These are phyloP conservation scores for Folsomia manolachei DNA, from an alignment of 2,888 invertebrate genomes.

Conservation along the genomic window DNA sequence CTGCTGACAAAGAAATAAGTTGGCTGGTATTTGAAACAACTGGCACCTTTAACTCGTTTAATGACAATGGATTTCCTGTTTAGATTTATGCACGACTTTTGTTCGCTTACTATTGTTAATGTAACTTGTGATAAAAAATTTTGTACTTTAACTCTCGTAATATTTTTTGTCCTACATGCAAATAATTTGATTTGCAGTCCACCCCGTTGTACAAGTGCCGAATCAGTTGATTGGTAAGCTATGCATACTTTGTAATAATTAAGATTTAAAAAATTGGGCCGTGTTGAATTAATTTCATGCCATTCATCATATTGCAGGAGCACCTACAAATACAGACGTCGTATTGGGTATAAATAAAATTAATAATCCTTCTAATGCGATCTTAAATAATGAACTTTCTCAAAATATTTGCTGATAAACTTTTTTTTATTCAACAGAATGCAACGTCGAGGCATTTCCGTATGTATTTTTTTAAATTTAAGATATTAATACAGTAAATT, in stretches of 20 bases:
- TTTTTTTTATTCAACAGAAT: too few species aligned
- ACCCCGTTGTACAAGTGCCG: constrained; percentile 85
- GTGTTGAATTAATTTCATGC: not conserved
- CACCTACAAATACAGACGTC: constrained; percentile 65
- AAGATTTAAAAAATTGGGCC: not conserved
- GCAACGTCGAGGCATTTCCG: constrained; percentile 85
- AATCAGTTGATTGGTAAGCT: constrained; percentile 79
- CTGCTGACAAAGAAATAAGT: too few species aligned
- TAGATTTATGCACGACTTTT: too few species aligned
- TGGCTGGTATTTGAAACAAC: too few species aligned
- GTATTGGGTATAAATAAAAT: too few species aligned
- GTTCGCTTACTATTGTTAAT: not conserved
- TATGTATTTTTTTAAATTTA: constrained; percentile 19
- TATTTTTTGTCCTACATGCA: not conserved
- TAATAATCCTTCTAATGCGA: too few species aligned
- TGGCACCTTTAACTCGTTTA: too few species aligned
- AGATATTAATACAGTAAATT: not conserved
- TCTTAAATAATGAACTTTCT: too few species aligned
- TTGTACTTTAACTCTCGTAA: not conserved
- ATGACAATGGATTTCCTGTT: too few species aligned
- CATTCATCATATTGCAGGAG: constrained; percentile 67
- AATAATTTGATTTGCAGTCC: constrained; percentile 63
- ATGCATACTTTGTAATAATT: not conserved
- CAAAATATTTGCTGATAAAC: too few species aligned
- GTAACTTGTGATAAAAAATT: not conserved